Conservation (phyloP, 1,140 invertebrate species). For the Planococcus citri region DNA sequence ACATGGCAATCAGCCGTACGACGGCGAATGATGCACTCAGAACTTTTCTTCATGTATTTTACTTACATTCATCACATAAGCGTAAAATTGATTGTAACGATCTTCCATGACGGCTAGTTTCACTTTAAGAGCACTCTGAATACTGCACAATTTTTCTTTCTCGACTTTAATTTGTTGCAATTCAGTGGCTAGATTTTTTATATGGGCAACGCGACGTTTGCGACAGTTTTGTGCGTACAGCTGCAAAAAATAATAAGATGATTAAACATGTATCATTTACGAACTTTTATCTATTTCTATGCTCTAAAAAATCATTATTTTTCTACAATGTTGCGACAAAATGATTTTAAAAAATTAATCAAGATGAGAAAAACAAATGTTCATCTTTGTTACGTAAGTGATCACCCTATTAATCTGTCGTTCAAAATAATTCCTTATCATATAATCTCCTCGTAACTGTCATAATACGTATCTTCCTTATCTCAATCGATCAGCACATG, state of each 20-base stretch:
- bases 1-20: no score
- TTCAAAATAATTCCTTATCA: no score
- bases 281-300: no score
- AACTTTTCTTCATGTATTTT: no score
- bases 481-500: no score
- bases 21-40: no score
- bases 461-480: no score
- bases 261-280: background rate
- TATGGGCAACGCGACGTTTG: background rate
- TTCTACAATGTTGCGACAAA: no score
- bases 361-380: background rate
- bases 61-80: background rate
- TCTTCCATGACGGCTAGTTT: background rate
- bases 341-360: no score
- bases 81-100: background rate
- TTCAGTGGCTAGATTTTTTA: constrained; percentile 11
- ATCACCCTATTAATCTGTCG: no score
- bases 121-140: background rate
- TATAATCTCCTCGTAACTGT: no score
- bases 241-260: background rate
- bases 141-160: background rate
- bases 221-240: constrained; percentile 9
- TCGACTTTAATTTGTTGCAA: background rate
- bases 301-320: no score
- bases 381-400: background rate